Conservation (phyloP, 2,888 invertebrate genomes). For the Parnassius smintheus region DNA sequence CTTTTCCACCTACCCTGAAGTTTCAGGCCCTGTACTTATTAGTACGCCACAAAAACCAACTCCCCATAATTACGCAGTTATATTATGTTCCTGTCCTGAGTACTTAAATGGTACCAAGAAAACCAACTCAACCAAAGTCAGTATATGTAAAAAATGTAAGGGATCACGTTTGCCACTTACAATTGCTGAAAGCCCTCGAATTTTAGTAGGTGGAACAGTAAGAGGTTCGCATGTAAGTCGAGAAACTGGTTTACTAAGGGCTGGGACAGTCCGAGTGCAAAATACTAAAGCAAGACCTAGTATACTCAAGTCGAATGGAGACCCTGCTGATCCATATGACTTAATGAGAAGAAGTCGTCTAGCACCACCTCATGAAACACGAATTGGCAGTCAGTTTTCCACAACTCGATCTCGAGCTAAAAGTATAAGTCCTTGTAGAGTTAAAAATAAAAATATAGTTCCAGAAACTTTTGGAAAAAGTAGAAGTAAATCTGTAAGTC, state of each 20-base stretch:
- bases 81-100: slow-evolving; percentile 91
- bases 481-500: slow-evolving; percentile 73
- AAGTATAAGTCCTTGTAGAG: slow-evolving; percentile 80
- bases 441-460: slow-evolving; percentile 76
- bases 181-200: slow-evolving; percentile 79
- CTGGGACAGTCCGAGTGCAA: slow-evolving; percentile 84
- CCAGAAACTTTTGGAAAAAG: slow-evolving; percentile 65
- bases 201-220: slow-evolving; percentile 83
- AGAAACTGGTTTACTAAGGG: slow-evolving; percentile 73
- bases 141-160: slow-evolving; percentile 91
- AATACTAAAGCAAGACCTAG: slow-evolving; percentile 82
- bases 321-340: slow-evolving; percentile 87
- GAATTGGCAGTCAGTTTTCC: slow-evolving; percentile 76
- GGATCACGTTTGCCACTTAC: slow-evolving; percentile 88
- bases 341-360: slow-evolving; percentile 89
- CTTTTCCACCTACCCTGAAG: slow-evolving; percentile 73
- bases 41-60: slow-evolving; percentile 80
- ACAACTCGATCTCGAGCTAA: slow-evolving; percentile 75
- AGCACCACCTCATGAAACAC: slow-evolving; percentile 82
- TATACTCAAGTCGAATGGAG: slow-evolving; percentile 82
- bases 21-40: slow-evolving; percentile 70
- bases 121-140: slow-evolving; percentile 86
- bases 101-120: slow-evolving; percentile 89
- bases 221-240: slow-evolving; percentile 75
- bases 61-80: slow-evolving; percentile 85